Percentiles rank a stretch among this genome's conserved stretches.
Conservation (phyloP, 2,888 invertebrate genomes). For the Drosophila peninsularis region DNA sequence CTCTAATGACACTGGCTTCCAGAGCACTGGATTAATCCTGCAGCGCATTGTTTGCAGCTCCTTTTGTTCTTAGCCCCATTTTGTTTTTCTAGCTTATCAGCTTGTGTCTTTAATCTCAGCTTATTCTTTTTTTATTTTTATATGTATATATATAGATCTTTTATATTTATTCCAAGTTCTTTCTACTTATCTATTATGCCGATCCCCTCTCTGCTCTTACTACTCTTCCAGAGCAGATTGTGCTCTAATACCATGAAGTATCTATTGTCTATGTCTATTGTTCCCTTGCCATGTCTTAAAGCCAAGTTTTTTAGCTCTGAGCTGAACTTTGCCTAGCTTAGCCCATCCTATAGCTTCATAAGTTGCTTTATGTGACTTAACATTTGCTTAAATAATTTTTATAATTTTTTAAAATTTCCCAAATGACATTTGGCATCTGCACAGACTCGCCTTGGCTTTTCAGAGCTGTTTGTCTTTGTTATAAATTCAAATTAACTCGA, state of each 20-base stretch:
- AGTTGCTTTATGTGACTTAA: no score
- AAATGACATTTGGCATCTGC: slow-evolving; percentile 21
- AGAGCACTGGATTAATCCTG: background rate
- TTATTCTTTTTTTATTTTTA: background rate
- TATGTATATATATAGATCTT: no score
- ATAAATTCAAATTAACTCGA: slow-evolving; percentile 75
- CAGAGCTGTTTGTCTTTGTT: slow-evolving; percentile 21
- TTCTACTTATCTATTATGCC: background rate
- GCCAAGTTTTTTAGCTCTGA: background rate
- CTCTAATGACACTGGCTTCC: slow-evolving; percentile 34
- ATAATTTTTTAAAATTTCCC: background rate
- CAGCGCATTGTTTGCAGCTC: background rate
- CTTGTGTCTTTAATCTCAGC: background rate
- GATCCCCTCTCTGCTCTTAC: no score
- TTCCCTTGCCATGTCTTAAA: no score
- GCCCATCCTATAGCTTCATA: background rate
- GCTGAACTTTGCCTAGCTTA: background rate
- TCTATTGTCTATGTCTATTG: background rate
- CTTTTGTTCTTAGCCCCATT: background rate
- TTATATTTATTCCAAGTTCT: no score
- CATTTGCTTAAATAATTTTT: background rate
- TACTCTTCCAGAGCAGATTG: background rate
- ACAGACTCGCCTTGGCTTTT: slow-evolving; percentile 11
- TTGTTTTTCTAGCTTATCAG: background rate
- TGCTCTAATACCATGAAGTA: background rate